Percentiles rank a stretch among this genome's conserved stretches.
Conservation (phyloP, 2,113 vertebrate species). For the Lagopus leucura region DNA sequence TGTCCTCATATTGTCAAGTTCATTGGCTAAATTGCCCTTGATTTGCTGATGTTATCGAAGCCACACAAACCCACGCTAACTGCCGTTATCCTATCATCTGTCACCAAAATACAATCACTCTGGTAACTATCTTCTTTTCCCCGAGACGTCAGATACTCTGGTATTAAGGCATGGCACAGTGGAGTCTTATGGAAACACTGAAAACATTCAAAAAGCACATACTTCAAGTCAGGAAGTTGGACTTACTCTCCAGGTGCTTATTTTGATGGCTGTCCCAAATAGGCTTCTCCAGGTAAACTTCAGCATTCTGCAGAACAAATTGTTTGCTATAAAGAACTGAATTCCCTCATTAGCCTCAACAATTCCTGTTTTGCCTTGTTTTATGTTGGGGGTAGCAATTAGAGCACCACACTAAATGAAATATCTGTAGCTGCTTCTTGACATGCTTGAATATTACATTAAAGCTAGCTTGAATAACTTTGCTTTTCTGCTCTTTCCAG, state of each 20-base stretch:
- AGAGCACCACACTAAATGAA: neutral
- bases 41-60: neutral
- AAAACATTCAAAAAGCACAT: neutral
- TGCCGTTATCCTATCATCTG: neutral
- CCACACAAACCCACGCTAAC: neutral
- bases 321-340: neutral
- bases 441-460: neutral
- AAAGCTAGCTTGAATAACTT: neutral
- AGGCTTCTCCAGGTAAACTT: neutral
- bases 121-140: neutral
- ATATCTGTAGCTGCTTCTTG: neutral
- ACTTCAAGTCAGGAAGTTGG: neutral
- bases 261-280: neutral
- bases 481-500: neutral
- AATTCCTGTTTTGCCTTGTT: neutral
- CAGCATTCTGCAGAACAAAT: neutral
- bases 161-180: neutral
- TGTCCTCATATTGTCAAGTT: neutral
- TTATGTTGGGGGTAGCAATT: neutral
- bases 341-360: neutral
- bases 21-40: neutral
- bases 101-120: neutral
- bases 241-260: conserved; percentile 3
- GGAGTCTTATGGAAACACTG: neutral
- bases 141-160: neutral